phyloP scores from a whole-genome alignment of 2,888 invertebrate species.

The Zygogramma bicolorata region DNA sequence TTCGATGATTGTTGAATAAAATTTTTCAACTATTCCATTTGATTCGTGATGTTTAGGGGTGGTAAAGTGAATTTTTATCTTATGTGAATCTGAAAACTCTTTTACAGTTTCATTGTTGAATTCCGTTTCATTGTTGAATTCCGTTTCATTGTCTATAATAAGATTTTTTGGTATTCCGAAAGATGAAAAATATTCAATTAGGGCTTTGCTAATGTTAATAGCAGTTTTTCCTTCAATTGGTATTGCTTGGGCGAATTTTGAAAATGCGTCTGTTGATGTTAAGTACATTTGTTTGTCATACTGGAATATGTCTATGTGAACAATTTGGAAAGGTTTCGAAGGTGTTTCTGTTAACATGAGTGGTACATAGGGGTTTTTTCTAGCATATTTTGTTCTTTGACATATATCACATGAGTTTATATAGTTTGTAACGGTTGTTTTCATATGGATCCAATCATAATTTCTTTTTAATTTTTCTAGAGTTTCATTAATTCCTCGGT shows the following conservation, averaged over 20 bases:
- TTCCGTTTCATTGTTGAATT: constrained; percentile 16
- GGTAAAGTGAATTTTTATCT: constrained; percentile 16
- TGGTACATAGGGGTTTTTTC: constrained; percentile 12
- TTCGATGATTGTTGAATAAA: neutral
- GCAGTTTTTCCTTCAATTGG: too few species aligned
- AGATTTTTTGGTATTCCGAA: too few species aligned
- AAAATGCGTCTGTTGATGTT: too few species aligned
- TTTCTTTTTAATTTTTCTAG: constrained; percentile 14
- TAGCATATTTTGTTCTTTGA: constrained; percentile 20
- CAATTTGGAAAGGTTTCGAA: neutral
- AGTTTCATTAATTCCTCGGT: constrained; percentile 22
- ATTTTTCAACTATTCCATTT: neutral
- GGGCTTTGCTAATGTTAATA: too few species aligned
- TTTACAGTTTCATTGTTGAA: neutral
- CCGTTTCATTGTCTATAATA: constrained; percentile 13
- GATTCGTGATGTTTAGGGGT: constrained; percentile 23
- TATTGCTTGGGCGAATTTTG: too few species aligned
- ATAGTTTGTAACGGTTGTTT: constrained; percentile 11
- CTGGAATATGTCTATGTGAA: constrained; percentile 14
- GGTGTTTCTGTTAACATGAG: neutral
- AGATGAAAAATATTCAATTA: too few species aligned
- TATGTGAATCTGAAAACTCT: neutral
- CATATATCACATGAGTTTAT: constrained; percentile 16
- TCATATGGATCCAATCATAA: constrained; percentile 26
- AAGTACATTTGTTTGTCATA: constrained; percentile 10